These are phyloP conservation scores for Sitta europaea DNA, from an alignment of 2,113 vertebrate species.

Conservation along the genomic window DNA sequence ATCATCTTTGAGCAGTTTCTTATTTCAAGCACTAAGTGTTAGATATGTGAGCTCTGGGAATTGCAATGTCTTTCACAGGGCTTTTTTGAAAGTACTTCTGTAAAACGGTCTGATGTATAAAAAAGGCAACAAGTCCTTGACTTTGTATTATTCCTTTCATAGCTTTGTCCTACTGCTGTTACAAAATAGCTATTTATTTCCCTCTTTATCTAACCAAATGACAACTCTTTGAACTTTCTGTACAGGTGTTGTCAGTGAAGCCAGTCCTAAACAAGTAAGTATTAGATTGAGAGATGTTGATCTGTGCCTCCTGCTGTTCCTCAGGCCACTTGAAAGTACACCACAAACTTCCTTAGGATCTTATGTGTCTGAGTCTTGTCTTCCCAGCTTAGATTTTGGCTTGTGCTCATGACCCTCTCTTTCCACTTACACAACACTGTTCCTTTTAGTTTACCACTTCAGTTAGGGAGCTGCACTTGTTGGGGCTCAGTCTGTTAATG, in stretches of 20 bases:
- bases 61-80: not conserved
- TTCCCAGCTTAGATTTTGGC: not conserved
- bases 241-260: constrained; percentile 65
- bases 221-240: constrained; percentile 33
- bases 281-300: not conserved
- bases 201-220: not conserved
- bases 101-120: not conserved
- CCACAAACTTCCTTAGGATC: not conserved
- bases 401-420: rapidly evolving
- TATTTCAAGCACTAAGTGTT: not conserved
- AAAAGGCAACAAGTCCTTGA: not conserved
- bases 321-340: not conserved
- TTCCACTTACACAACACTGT: not conserved
- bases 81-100: not conserved
- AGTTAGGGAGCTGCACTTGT: not conserved
- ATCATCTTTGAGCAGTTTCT: not conserved
- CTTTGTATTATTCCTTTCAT: not conserved
- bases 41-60: not conserved
- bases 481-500: not conserved
- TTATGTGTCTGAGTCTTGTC: not conserved
- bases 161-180: not conserved
- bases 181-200: not conserved
- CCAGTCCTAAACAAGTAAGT: constrained; percentile 77
- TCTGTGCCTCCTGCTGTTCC: not conserved
- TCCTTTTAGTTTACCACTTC: not conserved